Conservation (phyloP, 1,140 invertebrate genomes). For the Lamellibrachia luymesi region DNA sequence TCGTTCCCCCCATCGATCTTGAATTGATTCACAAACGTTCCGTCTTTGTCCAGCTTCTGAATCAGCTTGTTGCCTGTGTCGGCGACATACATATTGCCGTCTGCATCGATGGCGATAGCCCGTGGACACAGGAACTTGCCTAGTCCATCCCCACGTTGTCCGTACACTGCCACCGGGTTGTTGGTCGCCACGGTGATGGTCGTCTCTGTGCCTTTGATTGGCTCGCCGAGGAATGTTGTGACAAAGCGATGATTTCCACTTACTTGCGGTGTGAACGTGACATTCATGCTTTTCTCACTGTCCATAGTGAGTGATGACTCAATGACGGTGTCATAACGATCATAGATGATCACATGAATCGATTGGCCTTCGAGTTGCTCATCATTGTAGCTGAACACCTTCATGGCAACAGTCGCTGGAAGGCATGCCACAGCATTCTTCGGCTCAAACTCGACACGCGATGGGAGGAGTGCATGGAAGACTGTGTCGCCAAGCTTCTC, state of each 20-base stretch:
- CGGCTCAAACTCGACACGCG: slow-evolving; percentile 15
- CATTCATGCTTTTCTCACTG: not conserved
- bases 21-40: slow-evolving; percentile 20
- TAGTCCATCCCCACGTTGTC: slow-evolving; percentile 4
- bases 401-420: not conserved
- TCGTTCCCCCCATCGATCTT: slow-evolving; percentile 13
- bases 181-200: slow-evolving; percentile 15
- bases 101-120: slow-evolving; percentile 8
- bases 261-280: slow-evolving; percentile 17
- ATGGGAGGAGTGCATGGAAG: slow-evolving; percentile 1
- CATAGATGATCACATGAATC: slow-evolving; percentile 10
- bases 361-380: not conserved
- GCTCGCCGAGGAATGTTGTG: slow-evolving; percentile 10
- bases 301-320: slow-evolving; percentile 1
- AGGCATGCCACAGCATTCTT: slow-evolving; percentile 6
- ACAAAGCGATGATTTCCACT: slow-evolving; percentile 6
- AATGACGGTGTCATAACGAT: not conserved
- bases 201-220: slow-evolving; percentile 10
- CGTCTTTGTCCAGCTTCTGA: slow-evolving; percentile 22
- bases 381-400: slow-evolving; percentile 11
- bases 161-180: slow-evolving; percentile 18
- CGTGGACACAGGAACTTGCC: slow-evolving; percentile 18
- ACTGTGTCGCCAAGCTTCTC: not conserved
- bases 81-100: slow-evolving; percentile 17
- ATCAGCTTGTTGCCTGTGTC: slow-evolving; percentile 23